Base-by-base conservation (phyloP, 1,140 invertebrate genomes). In the Anadara kagoshimensis region DNA sequence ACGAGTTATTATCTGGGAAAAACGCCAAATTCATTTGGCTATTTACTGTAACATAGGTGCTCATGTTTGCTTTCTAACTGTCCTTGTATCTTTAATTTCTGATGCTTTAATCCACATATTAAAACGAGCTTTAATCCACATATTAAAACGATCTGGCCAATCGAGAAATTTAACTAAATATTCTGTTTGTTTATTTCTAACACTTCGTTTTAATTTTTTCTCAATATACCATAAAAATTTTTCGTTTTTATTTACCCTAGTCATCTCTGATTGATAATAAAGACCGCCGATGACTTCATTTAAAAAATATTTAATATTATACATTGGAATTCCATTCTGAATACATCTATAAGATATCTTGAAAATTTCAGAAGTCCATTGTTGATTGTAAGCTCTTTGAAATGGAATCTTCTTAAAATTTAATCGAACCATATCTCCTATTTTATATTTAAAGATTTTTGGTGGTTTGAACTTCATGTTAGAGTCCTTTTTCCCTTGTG, bases 361-460 rank as follows among this genome's bases (percentile, higher is more conserved):
- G 26, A 70, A 70, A 53, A 70, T 70, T 24, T 70, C 69, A 24
- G 36, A 24, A 12, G 69, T 54, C 45, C 58, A 70, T 18, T 63
- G 18, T 22, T 70, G 56, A 12, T 56, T 51, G 5, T 63, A 62
- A 18, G 59, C 45, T 54, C 49, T 36, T 44, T 51, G 53, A 70
- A 63, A 70, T 11, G 54, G 8, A 0, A 43, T 24, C 51, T 62
- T 56, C 12, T 44, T 20, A 29, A 63, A 26, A 1, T 0, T 24
- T 26, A 70, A 22, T 70, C 69, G 58, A 0, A 70, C 69, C 59
- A 62, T 43, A 44, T 62, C 45, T 54, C 36, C 36, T 7, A 70
- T 18, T 70, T 63, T 70, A 16, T 59, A 29, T 24, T 53, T 22
- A 11, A 16, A 70, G 16, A n/a, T 43, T 24, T 8, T 26, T 18